Percentiles rank a stretch among this genome's conserved stretches.
Evolutionary conservation across 2,113 vertebrate genomes (phyloP).

Genomic region (Corythornis madagascariensis): DNA sequence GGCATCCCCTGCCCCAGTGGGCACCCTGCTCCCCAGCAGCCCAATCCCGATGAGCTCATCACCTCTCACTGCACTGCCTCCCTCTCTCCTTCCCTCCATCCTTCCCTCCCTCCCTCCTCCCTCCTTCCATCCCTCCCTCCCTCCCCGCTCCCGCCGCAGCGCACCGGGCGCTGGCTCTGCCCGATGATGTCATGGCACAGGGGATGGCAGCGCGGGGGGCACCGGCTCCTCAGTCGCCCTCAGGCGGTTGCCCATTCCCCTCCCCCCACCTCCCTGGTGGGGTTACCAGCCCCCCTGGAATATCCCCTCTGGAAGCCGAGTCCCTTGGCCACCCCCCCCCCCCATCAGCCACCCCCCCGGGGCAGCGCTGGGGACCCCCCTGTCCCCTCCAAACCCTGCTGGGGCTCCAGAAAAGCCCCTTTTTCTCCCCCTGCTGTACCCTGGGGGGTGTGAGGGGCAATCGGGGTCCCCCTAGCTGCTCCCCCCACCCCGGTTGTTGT

Average conservation of each 20-base stretch:
- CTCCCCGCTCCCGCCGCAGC: not conserved
- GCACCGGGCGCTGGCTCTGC: conserved; percentile 25
- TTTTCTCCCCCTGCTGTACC: not conserved
- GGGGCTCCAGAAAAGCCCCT: fast-evolving
- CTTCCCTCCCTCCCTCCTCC: not conserved
- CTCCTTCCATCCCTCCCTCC: not conserved
- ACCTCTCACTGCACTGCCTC: not conserved
- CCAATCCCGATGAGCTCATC: too few species aligned
- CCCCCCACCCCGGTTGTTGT: not conserved
- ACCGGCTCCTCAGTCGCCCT: conserved; percentile 19
- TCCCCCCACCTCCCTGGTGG: not conserved
- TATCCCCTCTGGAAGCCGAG: too few species aligned
- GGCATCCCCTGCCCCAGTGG: too few species aligned
- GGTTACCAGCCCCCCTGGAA: not conserved
- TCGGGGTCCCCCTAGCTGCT: not conserved
- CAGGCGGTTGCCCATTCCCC: not conserved
- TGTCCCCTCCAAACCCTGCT: too few species aligned
- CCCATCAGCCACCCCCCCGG: not conserved
- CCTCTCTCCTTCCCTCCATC: not conserved
- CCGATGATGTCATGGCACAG: conserved; percentile 48
- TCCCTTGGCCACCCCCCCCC: not conserved
- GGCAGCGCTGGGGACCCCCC: not conserved
- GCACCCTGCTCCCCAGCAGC: too few species aligned
- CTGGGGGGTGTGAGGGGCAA: not conserved
- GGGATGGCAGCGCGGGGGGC: not conserved